These are phyloP conservation scores for Mizuhopecten yessoensis DNA, from an alignment of 1,140 invertebrate genomes.

Conservation along the genomic window DNA sequence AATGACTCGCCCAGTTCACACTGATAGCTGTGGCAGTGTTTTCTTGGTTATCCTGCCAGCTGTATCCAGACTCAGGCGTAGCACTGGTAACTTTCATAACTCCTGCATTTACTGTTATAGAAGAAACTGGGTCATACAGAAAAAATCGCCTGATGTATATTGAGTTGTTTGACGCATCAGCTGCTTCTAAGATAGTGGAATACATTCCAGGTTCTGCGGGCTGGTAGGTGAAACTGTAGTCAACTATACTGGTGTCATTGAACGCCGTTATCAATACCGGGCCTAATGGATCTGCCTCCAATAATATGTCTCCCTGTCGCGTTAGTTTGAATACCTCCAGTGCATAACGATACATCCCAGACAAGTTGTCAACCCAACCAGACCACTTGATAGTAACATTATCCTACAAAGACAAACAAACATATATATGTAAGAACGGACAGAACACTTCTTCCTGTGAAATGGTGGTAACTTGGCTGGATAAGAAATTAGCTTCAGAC, in stretches of 20 bases:
- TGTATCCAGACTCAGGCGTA: slow-evolving; percentile 28
- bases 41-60: slow-evolving; percentile 53
- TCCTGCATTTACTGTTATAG: slow-evolving; percentile 52
- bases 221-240: slow-evolving; percentile 42
- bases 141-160: slow-evolving; percentile 62
- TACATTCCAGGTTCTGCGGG: slow-evolving; percentile 63
- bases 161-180: slow-evolving; percentile 70
- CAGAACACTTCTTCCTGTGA: too few relatives aligned
- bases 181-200: slow-evolving; percentile 65
- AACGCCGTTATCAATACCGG: slow-evolving; percentile 58
- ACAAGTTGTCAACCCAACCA: slow-evolving; percentile 63
- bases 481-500: too few relatives aligned
- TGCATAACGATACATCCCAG: slow-evolving; percentile 64
- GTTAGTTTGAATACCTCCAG: slow-evolving; percentile 69
- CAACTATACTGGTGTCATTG: neutral
- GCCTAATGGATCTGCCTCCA: slow-evolving; percentile 53
- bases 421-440: too few relatives aligned
- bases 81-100: slow-evolving; percentile 47
- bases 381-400: slow-evolving; percentile 53
- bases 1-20: slow-evolving; percentile 62
- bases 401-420: neutral
- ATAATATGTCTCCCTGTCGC: slow-evolving; percentile 41
- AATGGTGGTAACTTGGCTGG: too few relatives aligned
- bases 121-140: slow-evolving; percentile 63
- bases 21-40: neutral